A percentile compares a stretch with the other conserved stretches of the same genome.
Evolutionary conservation across 2,888 invertebrate genomes (phyloP).

Genomic region (Ptilodon capucinus): DNA sequence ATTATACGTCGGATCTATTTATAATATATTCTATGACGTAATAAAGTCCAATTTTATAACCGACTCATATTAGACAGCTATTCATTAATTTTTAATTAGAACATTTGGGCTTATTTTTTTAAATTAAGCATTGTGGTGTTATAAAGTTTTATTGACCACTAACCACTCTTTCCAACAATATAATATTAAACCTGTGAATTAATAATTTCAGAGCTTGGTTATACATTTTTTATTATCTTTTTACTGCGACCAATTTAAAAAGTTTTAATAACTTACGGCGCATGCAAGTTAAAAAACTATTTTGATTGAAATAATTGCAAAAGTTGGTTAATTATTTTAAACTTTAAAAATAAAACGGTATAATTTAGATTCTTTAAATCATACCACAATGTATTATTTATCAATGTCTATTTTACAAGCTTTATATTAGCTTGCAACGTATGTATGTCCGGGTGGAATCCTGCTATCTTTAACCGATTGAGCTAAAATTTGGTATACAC

Average conservation of each 20-base stretch:
- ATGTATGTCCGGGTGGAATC: too few species aligned
- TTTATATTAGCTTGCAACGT: too few species aligned
- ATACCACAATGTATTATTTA: too few species aligned
- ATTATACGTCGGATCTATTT: constrained; percentile 3
- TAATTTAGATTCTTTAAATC: too few species aligned
- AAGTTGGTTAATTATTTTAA: constrained; percentile 1
- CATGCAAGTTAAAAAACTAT: constrained; percentile 8
- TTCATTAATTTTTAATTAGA: constrained; percentile 41
- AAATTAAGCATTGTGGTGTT: constrained; percentile 40
- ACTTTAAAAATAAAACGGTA: too few species aligned
- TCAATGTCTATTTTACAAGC: too few species aligned
- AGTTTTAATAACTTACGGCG: constrained; percentile 12
- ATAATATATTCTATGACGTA: constrained; percentile 18
- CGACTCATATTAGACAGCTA: constrained; percentile 20
- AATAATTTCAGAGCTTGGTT: constrained; percentile 16
- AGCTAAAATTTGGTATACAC: too few species aligned
- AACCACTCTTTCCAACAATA: constrained; percentile 17
- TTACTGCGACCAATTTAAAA: constrained; percentile 14
- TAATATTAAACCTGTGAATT: constrained; percentile 20
- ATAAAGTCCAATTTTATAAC: constrained; percentile 33
- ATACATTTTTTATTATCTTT: constrained; percentile 22
- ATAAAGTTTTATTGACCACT: constrained; percentile 32
- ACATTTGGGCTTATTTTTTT: constrained; percentile 33
- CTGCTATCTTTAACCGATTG: too few species aligned
- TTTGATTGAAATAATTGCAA: background rate